Conservation (phyloP, 1,140 invertebrate genomes). For the Drosophila setifemur region DNA sequence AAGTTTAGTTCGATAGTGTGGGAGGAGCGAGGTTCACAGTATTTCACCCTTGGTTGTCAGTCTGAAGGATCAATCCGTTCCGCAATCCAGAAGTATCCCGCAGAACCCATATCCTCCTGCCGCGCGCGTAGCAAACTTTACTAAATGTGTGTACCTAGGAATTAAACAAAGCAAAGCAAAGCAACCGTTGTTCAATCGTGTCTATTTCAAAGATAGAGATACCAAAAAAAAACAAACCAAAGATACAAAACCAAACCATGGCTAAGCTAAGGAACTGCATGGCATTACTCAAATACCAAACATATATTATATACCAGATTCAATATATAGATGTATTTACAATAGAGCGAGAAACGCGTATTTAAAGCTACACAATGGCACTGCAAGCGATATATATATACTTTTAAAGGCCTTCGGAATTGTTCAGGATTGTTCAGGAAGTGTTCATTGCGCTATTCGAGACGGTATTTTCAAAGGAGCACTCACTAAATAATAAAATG, state of each 20-base stretch:
- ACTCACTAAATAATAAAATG: too few species aligned
- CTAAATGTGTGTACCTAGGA: constrained; percentile 59
- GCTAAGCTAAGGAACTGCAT: constrained; percentile 10
- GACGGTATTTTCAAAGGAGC: too few species aligned
- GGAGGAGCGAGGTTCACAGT: neutral
- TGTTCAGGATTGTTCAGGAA: too few species aligned
- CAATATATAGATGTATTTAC: too few species aligned
- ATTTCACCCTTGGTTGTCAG: constrained; percentile 24
- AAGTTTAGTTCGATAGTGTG: constrained; percentile 4
- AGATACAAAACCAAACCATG: neutral
- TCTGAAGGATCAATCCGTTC: neutral
- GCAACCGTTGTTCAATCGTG: constrained; percentile 31
- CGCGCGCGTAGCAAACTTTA: constrained; percentile 47
- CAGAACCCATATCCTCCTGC: too few species aligned
- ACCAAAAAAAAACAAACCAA: neutral
- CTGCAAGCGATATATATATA: too few species aligned
- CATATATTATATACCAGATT: too few species aligned
- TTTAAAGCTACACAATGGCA: too few species aligned
- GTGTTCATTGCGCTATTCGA: too few species aligned
- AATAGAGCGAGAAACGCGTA: too few species aligned
- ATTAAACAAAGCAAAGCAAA: constrained; percentile 28
- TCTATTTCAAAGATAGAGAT: constrained; percentile 15
- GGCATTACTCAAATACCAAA: constrained; percentile 15
- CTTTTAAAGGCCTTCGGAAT: too few species aligned
- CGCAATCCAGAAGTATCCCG: neutral